phyloP scores from a whole-genome alignment of 1,140 invertebrate genomes.

The Drosophila melanica region DNA sequence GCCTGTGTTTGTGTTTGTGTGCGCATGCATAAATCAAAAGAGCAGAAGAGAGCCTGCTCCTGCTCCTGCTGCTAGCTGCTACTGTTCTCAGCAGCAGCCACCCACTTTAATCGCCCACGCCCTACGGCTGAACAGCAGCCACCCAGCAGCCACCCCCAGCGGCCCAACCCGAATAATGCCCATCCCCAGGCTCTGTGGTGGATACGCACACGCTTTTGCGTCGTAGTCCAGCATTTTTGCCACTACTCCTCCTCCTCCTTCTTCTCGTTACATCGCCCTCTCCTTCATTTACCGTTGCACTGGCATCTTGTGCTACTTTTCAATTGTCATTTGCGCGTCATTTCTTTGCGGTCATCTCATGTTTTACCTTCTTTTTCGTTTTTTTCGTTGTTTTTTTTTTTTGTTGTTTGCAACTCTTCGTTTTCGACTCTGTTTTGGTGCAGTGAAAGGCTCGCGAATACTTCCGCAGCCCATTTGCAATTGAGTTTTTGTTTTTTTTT shows the following conservation, averaged over 20 bases:
- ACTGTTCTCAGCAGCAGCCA: conserved; percentile 48
- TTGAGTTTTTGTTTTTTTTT: conserved; percentile 24
- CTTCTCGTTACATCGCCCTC: conserved; percentile 1
- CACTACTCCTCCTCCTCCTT: conserved; percentile 10
- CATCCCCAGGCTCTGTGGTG: conserved; percentile 41
- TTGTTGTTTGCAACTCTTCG: conserved; percentile 25
- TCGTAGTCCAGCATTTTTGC: conserved; percentile 33
- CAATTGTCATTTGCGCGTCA: conserved; percentile 73
- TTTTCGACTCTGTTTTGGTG: conserved; percentile 20
- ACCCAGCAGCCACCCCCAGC: conserved; percentile 35
- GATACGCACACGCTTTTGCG: conserved; percentile 74
- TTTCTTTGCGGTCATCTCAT: conserved; percentile 72
- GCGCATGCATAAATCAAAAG: conserved; percentile 58
- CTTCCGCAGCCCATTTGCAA: conserved; percentile 54
- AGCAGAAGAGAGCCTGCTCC: conserved; percentile 39
- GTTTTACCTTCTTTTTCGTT: conserved; percentile 32
- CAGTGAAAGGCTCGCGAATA: conserved; percentile 70
- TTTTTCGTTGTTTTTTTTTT: conserved; percentile 2
- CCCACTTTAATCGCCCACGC: conserved; percentile 50
- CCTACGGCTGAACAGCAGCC: conserved; percentile 42
- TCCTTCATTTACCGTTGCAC: conserved; percentile 56
- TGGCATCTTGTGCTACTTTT: conserved; percentile 68
- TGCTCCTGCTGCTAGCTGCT: conserved; percentile 28
- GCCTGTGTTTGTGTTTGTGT: conserved; percentile 17
- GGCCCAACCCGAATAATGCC: conserved; percentile 9